Conservation (phyloP, 2,113 vertebrate species). For the Zapus hudsonius region DNA sequence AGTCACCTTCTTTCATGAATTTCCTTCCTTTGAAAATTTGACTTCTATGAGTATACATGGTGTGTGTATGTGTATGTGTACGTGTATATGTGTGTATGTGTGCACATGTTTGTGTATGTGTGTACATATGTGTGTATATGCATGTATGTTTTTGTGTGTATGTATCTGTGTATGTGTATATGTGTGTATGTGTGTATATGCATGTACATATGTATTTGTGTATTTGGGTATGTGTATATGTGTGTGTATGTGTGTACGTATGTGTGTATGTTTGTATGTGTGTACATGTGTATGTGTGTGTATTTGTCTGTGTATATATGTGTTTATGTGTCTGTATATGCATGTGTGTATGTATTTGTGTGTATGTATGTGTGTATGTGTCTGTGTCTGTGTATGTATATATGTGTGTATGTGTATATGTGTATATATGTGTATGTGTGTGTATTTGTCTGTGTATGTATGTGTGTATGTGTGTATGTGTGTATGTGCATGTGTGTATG, state of each 20-base stretch:
- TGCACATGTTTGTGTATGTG: accelerated
- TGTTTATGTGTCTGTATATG: not conserved
- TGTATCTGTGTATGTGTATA: not conserved
- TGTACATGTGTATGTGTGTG: not conserved
- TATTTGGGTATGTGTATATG: not conserved
- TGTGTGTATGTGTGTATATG: not conserved
- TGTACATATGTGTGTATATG: not conserved
- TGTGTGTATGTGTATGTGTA: not conserved
- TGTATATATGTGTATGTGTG: too few relatives aligned
- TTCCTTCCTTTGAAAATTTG: slow-evolving; percentile 62
- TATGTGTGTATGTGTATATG: not conserved
- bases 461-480: not conserved
- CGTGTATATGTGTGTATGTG: not conserved
- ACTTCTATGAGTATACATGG: not conserved
- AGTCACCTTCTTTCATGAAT: slow-evolving; percentile 72
- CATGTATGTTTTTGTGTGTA: not conserved
- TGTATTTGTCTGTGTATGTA: too few relatives aligned
- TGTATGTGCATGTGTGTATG: not conserved
- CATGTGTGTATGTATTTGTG: too few relatives aligned
- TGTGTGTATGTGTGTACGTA: not conserved
- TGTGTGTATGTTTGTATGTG: too few relatives aligned
- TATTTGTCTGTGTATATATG: not conserved
- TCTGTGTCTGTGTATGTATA: not conserved
- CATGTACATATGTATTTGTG: too few relatives aligned
- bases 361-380: not conserved